Conservation (phyloP, 2,113 vertebrate species). For the Himantopus leucocephalus region DNA sequence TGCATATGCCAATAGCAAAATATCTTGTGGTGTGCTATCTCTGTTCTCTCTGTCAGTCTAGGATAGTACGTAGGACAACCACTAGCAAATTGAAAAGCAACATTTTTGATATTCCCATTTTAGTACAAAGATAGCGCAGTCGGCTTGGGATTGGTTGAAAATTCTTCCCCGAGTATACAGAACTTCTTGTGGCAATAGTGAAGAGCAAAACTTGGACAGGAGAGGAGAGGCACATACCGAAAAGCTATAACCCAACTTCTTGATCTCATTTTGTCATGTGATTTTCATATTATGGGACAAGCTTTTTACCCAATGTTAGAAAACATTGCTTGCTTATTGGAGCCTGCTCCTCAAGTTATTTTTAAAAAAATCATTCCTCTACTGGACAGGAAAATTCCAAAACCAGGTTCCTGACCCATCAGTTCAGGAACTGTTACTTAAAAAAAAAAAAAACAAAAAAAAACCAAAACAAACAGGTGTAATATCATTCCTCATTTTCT, state of each 20-base stretch:
- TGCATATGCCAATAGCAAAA: not conserved
- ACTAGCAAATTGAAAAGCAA: not conserved
- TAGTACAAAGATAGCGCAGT: not conserved
- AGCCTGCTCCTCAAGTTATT: not conserved
- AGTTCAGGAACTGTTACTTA: not conserved
- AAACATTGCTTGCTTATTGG: not conserved
- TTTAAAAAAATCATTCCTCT: not conserved
- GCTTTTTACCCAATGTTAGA: not conserved
- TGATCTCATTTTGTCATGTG: not conserved
- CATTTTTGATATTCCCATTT: not conserved
- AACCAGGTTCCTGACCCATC: not conserved
- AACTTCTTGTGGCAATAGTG: not conserved
- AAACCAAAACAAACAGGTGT: not conserved
- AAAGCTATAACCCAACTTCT: not conserved
- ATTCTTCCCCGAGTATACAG: not conserved
- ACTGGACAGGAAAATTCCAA: not conserved
- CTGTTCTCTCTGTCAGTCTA: not conserved
- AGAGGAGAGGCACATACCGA: not conserved
- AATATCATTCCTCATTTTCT: constrained; percentile 7
- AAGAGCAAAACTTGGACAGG: not conserved
- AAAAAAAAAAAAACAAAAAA: not conserved
- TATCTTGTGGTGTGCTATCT: not conserved
- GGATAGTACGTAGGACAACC: not conserved
- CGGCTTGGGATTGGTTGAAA: not conserved
- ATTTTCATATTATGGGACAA: not conserved